A percentile compares a stretch with the other conserved stretches of the same genome.
phyloP scores from a whole-genome alignment of 2,113 vertebrate genomes.

The Turnix velox region DNA sequence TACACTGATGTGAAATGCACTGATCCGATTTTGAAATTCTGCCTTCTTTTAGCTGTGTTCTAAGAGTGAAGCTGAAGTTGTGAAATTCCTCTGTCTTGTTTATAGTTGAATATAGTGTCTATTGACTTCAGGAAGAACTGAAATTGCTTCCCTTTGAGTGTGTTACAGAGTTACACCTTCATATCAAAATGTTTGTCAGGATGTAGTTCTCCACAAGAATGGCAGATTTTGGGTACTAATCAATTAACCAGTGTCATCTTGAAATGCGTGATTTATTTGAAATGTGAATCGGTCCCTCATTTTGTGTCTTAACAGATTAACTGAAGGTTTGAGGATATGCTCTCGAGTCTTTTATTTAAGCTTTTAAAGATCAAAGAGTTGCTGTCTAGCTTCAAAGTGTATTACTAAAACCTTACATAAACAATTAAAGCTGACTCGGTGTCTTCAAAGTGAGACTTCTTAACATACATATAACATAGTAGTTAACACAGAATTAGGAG shows the following conservation, averaged over 20 bases:
- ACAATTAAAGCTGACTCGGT: conserved; percentile 15
- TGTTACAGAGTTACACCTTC: background rate
- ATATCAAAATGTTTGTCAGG: background rate
- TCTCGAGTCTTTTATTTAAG: background rate
- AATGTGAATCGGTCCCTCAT: background rate
- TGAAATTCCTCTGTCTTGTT: background rate
- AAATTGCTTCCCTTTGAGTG: background rate
- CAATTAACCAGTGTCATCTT: conserved; percentile 25
- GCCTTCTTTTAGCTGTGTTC: background rate
- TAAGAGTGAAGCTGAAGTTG: background rate
- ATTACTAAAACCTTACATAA: conserved; percentile 2
- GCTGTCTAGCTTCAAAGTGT: conserved; percentile 22
- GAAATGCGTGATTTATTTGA: conserved; percentile 14
- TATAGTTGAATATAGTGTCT: background rate
- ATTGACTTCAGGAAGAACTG: background rate
- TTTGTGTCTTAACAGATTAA: conserved; percentile 48
- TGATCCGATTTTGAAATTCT: background rate
- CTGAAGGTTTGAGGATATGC: background rate
- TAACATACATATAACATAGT: background rate
- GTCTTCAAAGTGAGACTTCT: background rate
- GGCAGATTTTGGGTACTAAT: background rate
- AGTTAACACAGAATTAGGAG: background rate
- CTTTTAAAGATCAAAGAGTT: conserved; percentile 44
- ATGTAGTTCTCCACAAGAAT: background rate
- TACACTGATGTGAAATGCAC: background rate